phyloP scores from a whole-genome alignment of 2,888 invertebrate genomes.

The Scelioninae gen. 1 region DNA sequence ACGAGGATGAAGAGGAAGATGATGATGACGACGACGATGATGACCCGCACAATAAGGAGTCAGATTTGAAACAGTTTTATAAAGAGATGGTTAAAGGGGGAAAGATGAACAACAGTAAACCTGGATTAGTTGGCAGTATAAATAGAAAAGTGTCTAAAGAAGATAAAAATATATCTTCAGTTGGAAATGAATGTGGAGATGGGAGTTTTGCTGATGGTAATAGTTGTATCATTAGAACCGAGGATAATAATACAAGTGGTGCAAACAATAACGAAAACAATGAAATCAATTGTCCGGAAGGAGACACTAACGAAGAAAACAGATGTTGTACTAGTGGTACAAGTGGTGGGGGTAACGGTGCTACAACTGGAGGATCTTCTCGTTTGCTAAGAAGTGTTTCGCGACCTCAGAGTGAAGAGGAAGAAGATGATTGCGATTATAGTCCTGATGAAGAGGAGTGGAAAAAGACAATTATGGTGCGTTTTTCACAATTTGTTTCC shows the following conservation, averaged over 20 bases:
- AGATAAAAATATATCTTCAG: constrained; percentile 38
- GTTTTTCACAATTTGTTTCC: no score
- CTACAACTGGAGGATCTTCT: constrained; percentile 81
- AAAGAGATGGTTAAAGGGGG: constrained; percentile 81
- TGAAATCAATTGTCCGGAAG: constrained; percentile 75
- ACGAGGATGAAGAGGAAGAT: constrained; percentile 84
- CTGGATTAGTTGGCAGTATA: constrained; percentile 23
- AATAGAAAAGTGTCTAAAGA: constrained; percentile 51
- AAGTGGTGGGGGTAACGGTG: constrained; percentile 73
- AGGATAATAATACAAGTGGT: constrained; percentile 27
- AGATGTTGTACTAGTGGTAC: constrained; percentile 58
- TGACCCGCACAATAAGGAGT: constrained; percentile 76
- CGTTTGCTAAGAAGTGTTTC: constrained; percentile 86
- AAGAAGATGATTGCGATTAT: constrained; percentile 93
- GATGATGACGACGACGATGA: constrained; percentile 81
- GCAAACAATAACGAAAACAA: constrained; percentile 77
- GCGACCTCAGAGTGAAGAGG: constrained; percentile 91
- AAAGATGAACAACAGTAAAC: constrained; percentile 61
- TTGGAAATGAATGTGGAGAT: constrained; percentile 36
- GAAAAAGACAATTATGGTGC: constrained; percentile 96
- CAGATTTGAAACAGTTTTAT: constrained; percentile 82
- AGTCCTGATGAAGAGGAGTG: constrained; percentile 94
- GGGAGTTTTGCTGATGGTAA: constrained; percentile 26
- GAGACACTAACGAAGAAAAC: constrained; percentile 54
- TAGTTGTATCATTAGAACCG: constrained; percentile 40